Conservation (phyloP, 2,113 vertebrate species). For the Catharus minimus region DNA sequence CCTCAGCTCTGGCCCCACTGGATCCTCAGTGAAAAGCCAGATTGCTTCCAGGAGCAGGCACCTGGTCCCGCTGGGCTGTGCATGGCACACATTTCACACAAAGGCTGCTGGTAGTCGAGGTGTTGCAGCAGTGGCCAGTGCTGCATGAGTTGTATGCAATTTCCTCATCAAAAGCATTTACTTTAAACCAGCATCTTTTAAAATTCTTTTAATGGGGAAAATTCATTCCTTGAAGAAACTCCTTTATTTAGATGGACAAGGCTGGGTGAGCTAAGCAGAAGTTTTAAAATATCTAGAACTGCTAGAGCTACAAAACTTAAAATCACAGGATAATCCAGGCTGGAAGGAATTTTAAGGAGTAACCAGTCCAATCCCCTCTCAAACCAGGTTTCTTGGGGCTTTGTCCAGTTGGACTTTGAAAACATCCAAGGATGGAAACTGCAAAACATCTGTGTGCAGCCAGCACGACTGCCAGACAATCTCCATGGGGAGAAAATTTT, state of each 20-base stretch:
- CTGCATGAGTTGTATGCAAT: background rate
- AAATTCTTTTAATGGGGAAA: background rate
- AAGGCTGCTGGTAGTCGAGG: background rate
- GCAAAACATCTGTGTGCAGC: background rate
- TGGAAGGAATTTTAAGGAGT: background rate
- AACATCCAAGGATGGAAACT: background rate
- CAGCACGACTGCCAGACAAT: background rate
- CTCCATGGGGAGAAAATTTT: background rate
- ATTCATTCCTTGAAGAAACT: background rate
- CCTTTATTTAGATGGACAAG: background rate
- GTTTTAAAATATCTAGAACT: background rate
- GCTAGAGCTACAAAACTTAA: background rate
- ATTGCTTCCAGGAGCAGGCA: fast-evolving
- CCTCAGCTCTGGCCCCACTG: background rate
- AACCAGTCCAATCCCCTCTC: background rate
- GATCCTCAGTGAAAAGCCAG: background rate
- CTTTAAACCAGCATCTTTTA: background rate
- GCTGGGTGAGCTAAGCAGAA: background rate
- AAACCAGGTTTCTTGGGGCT: background rate
- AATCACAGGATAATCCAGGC: background rate
- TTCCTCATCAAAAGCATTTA: background rate
- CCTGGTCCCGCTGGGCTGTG: fast-evolving
- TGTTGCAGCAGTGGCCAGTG: background rate
- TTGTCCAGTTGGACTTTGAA: background rate
- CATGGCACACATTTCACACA: fast-evolving